Base-by-base conservation (phyloP, 2,113 vertebrate species). In the Petrocephalus zakoni region DNA sequence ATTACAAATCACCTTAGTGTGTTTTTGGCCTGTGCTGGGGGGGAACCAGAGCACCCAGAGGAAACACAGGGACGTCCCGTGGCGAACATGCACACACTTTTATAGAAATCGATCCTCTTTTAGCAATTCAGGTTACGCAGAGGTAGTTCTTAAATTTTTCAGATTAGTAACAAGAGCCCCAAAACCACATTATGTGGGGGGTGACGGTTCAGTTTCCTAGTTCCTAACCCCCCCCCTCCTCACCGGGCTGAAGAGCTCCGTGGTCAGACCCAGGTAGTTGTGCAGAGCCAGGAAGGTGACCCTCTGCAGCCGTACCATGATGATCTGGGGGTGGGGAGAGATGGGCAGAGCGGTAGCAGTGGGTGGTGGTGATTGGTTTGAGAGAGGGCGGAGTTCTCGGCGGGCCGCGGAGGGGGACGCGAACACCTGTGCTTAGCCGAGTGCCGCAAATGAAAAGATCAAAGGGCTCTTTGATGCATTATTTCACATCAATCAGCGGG, bases 291-390 rank as follows among this genome's bases (percentile, higher is more conserved):
- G 93, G 91, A 99, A 98, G 0, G 98, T 99, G 93, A 99, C 98
- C 91, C 97, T 96, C 94, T 99, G 98, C 78, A 99, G 96, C 37
- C 96, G 95, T 53, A 99, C 97, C 98, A 99, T 99, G 94, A 99
- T 99, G 92, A 99, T 99, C 98, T 99, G 91, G 84, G 93, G 49
- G 86, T 21, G 91, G 58, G 86, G 25, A 88, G 68, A 91, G 42
- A 90, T 7, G 86, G 89, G 51, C 53, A 64, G 85, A 87, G 64
- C 7, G 42, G 51, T 29, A 42, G 51, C n/a, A 89, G 72, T 89
- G 81, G 90, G 9, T 3, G 42, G 42, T 42, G 42, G 42, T 42
- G 42, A 42, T 42, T 42, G 42, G 11, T 7, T 15, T 75, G 34
- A 37, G 72, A 19, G 15, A 6, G 72, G 34, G 72, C 5, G 72